Percentiles rank a stretch among this genome's conserved stretches.
phyloP scores from a whole-genome alignment of 2,888 invertebrate genomes.

The Caenorhabditis sp. region DNA sequence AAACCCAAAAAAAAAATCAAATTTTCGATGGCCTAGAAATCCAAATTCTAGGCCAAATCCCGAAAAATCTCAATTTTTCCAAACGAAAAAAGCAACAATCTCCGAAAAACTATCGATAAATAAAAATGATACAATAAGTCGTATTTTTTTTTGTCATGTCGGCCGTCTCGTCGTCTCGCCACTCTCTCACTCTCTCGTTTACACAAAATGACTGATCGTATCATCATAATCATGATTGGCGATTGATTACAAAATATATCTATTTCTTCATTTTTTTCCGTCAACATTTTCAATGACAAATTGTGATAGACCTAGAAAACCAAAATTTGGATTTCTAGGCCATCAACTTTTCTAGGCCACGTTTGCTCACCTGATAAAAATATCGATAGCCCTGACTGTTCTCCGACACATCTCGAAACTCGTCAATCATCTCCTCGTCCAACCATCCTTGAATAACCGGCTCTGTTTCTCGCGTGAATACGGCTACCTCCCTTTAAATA shows the following conservation, averaged over 20 bases:
- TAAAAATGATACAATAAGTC: not conserved
- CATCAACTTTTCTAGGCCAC: not conserved
- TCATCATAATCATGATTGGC: not conserved
- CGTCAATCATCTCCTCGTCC: not conserved
- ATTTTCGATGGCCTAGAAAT: no score
- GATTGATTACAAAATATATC: no score
- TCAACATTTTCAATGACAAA: not conserved
- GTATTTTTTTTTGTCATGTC: not conserved
- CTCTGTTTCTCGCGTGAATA: not conserved
- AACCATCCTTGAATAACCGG: no score
- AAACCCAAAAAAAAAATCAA: no score
- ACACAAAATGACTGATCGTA: constrained; percentile 1
- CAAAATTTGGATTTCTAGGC: not conserved
- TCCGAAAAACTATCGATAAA: not conserved
- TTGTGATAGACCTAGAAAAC: not conserved
- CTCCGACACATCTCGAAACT: constrained; percentile 2
- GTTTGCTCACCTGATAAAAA: constrained; percentile 11
- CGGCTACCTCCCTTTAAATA: not conserved
- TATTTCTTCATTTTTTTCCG: no score
- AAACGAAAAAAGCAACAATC: no score
- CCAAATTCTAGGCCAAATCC: no score
- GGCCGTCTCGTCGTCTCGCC: not conserved
- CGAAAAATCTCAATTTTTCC: not conserved
- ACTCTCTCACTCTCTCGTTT: not conserved
- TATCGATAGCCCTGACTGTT: constrained; percentile 46